These are phyloP conservation scores for Synergus umbraculus DNA, from an alignment of 2,888 invertebrate species.

Conservation along the genomic window DNA sequence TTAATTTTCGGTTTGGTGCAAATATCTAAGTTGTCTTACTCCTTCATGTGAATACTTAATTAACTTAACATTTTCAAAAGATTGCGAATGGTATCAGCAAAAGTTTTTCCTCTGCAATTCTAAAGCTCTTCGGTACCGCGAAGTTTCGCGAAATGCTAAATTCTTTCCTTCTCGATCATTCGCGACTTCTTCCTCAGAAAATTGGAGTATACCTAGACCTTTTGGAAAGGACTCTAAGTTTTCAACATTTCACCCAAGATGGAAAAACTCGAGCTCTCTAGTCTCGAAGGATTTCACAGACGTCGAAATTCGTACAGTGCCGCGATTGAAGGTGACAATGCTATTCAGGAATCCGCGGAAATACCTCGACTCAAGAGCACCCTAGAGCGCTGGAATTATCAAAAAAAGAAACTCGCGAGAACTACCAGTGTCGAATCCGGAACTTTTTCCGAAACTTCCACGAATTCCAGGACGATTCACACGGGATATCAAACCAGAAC, in stretches of 20 bases:
- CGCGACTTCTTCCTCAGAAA: not conserved
- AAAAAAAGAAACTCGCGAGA: conserved; percentile 40
- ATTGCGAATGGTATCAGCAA: not conserved
- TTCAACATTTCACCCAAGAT: not conserved
- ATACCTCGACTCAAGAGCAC: conserved; percentile 44
- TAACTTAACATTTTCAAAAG: not conserved
- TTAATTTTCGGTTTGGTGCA: not conserved
- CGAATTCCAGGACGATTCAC: conserved; percentile 45
- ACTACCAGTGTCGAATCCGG: conserved; percentile 59
- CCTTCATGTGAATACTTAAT: not conserved
- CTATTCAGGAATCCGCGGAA: conserved; percentile 55
- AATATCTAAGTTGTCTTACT: too few species aligned
- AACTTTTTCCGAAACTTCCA: conserved; percentile 59
- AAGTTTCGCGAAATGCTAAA: not conserved
- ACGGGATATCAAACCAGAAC: conserved; percentile 52
- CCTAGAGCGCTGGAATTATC: conserved; percentile 38
- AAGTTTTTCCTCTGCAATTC: not conserved
- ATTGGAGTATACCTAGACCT: not conserved
- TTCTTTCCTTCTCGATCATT: not conserved
- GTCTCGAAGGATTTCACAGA: conserved; percentile 48
- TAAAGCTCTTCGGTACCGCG: not conserved
- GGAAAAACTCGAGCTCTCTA: conserved; percentile 29
- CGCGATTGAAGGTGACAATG: conserved; percentile 62
- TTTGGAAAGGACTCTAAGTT: not conserved
- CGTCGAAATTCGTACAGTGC: conserved; percentile 68